phyloP scores from a whole-genome alignment of 2,113 vertebrate genomes.

The Gallinago media region DNA sequence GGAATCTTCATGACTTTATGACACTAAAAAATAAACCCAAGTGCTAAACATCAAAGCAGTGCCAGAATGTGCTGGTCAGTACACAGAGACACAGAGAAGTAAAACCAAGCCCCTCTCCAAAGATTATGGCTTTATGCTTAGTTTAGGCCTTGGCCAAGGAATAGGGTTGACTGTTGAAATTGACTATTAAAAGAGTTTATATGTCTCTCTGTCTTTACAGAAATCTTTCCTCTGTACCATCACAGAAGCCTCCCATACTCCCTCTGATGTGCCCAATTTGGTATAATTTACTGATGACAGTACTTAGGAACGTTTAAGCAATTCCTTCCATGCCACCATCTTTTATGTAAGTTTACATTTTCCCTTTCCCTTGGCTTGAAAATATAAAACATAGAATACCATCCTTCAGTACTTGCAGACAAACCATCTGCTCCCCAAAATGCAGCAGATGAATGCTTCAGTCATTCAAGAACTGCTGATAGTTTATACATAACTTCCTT shows the following conservation, averaged over 20 bases:
- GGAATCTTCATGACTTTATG: background rate
- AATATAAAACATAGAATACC: background rate
- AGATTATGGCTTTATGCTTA: background rate
- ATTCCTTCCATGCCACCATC: background rate
- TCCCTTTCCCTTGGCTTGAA: background rate
- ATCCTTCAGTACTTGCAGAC: background rate
- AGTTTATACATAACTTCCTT: background rate
- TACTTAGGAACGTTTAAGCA: background rate
- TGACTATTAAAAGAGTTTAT: background rate
- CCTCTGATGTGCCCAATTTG: background rate
- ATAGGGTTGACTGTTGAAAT: background rate
- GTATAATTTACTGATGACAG: background rate
- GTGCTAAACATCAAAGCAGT: background rate
- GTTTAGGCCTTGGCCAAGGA: background rate
- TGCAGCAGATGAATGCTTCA: background rate
- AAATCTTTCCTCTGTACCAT: background rate
- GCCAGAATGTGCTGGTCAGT: background rate
- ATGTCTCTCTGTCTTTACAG: background rate
- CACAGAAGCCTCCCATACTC: background rate
- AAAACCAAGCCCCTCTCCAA: background rate
- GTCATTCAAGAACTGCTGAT: background rate
- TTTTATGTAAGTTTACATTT: background rate
- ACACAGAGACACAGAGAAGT: background rate
- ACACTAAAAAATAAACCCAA: background rate
- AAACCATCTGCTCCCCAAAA: conserved; percentile 23